Evolutionary conservation across 2,113 vertebrate species (phyloP), one percentile per base, ranked within the genome.

Genomic region (Enhydra lutris): DNA sequence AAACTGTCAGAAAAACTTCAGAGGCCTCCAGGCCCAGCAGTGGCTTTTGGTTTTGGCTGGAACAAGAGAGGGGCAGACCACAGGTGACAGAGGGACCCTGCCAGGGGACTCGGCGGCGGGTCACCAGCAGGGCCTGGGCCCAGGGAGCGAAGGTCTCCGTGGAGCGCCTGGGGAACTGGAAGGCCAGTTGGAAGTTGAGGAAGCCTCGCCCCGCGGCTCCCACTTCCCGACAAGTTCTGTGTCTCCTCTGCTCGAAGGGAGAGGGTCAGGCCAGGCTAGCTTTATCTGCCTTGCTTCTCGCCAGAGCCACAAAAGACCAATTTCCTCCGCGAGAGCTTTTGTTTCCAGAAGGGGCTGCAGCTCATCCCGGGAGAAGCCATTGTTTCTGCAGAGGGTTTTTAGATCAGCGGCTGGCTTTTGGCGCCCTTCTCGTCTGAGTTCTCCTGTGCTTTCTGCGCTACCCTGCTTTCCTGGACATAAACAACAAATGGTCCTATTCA

Each of bases 401-500:
- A 6, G 96, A 5, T 82, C 55, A 11, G 97, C 94, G 0, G 2
- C 89, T 78, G 9, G 95, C 91, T 97, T 86, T 4, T 74, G 96
- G 96, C 89, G 55, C 96, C 29, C 88, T 94, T 95, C 76, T 97
- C 93, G 95, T 89, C 95, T 20, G 50, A 97, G 98, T 98, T 98
- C 96, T 80, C 87, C 89, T 0, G 0, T 67, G 97, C 93, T 96
- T 96, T 95, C 94, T 97, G 98, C 89, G 96, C 65, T 91, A 97
- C 92, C 78, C 90, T 71, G 97, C 97, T 98, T 97, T 97, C 98
- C 97, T 55, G 98, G 98, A 98, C 98, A 97, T 97, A 97, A 98
- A 99, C 99, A 98, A 98, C 98, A 98, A 99, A 99, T 99, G 99
- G 99, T 98, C 98, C 98, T 98, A 99, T 99, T 99, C 98, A 98